Base-by-base conservation (phyloP, 2,113 vertebrate genomes). In the Phrynocephalus versicolor region DNA sequence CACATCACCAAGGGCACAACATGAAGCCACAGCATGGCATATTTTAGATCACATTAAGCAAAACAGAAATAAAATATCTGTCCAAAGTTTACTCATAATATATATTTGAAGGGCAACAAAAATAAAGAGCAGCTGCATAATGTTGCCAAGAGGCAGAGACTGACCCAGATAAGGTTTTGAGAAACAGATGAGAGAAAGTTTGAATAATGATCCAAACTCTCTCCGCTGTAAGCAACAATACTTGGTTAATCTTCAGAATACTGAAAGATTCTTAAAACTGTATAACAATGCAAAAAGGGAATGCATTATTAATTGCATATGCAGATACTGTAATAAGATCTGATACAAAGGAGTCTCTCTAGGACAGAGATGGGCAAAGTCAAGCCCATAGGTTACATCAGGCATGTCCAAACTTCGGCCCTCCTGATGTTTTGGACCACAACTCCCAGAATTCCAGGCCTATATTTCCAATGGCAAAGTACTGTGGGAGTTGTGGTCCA, bases 21-120 rank as follows among this genome's bases (percentile, higher is more conserved):
- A 1, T 39, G 75, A 70, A 70, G 55, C 67, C 69, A 27, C 74
- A 78, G 30, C 8, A n/a, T 30, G 57, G 51, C 27, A 39, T 60
- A 85, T 79, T 85, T 84, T 85, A 41, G 57, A 79, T 35, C 35
- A 58, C 65, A 85, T 78, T 85, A 85, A 71, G 65, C 33, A 58
- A 37, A 67, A 78, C 58, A 70, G 35, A 78, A 69, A 69, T 19
- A 55, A 71, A 69, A n/a, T 72, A 45, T 33, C 57, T 80, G 27
- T 37, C 39, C 78, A 80, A 64, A 72, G 0, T 64, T 55, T 64
- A 62, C 19, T 67, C 30, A 21, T 72, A 51, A 51, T 5, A 85
- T 27, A 45, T 9, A 72, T 27, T 60, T 39, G 74, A 64, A 70
- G 12, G 33, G 69, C 7, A 58, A 79, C 33, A 62, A n/a, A 58